Base-by-base conservation (phyloP, 2,888 invertebrate species). In the Drosophila formosana region DNA sequence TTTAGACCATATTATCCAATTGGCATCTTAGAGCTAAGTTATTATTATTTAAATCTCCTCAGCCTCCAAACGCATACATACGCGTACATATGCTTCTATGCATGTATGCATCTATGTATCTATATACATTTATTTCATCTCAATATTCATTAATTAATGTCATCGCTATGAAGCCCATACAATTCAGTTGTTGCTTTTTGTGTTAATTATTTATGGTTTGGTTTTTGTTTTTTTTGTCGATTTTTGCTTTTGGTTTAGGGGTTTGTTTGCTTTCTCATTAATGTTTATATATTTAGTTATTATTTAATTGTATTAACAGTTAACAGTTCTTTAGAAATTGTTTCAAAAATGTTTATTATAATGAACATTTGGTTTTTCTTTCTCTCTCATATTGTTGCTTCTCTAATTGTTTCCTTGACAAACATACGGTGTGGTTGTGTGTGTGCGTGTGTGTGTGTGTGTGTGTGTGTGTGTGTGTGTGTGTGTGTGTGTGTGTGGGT, bases 261-360 rank as follows among this genome's bases (percentile, higher is more conserved):
- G 30, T 30, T 13, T 23, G 9, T 49, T 49, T 25, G 13, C 34
- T 11, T 34, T 37, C 41, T 26, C 18, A 39, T 60, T 39, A 30
- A 28, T 53, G 25, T 34, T 62, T 37, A 41, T 47, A 26, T 46
- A 55, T 60, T 56, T 55, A 57, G 46, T 66, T 64, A 63, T 67
- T 57, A 45, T 62, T 77, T 60, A 64, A 68, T 66, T 56, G 46
- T 78, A 77, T 78, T 80, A 79, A 79, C 79, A 79, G 79, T 79
- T 82, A 79, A 79, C 79, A 79, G 79, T 79, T 79, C 79, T 79
- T 79, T 79, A 81, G 79, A 81, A 79, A 79, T 81, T 64, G 75
- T 75, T 78, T 79, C 79, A 79, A 79, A 81, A 78, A 79, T 64
- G 64, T 71, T 78, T 77, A 71, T 77, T 80, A 66, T 76, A 71